Percentiles rank a stretch among this genome's conserved stretches.
phyloP scores from a whole-genome alignment of 30 jellyfish, hydroid and myxozoan species.

The Pelagia noctiluca region DNA sequence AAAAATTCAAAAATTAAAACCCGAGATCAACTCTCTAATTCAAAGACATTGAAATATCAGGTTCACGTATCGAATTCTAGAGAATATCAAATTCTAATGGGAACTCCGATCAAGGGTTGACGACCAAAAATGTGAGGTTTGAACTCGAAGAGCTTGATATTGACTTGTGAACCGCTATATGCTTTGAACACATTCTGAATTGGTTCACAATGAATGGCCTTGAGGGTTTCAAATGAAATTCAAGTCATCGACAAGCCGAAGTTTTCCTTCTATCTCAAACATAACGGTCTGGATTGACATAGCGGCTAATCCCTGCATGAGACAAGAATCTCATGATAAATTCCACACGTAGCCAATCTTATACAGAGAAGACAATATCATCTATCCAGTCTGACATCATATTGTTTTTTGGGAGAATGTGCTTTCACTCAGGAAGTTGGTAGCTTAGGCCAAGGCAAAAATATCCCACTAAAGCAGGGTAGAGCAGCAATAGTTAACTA shows the following conservation, averaged over 20 bases:
- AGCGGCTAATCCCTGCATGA: slow-evolving; percentile 42
- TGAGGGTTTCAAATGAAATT: not conserved
- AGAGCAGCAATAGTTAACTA: too few relatives aligned
- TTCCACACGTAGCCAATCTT: not conserved
- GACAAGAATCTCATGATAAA: slow-evolving; percentile 9
- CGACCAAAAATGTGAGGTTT: not conserved
- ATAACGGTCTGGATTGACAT: slow-evolving; percentile 49
- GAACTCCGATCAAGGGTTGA: not conserved
- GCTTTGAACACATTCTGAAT: not conserved
- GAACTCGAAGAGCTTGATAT: not conserved
- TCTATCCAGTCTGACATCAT: too few relatives aligned
- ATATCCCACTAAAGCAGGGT: too few relatives aligned
- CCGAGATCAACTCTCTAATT: too few relatives aligned
- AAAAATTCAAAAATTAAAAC: too few relatives aligned
- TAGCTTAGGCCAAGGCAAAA: too few relatives aligned
- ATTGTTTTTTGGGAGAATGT: too few relatives aligned
- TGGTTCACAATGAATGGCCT: not conserved
- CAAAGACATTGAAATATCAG: too few relatives aligned
- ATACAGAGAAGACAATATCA: too few relatives aligned
- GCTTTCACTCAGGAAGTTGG: too few relatives aligned
- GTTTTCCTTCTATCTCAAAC: slow-evolving; percentile 42
- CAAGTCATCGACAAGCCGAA: not conserved
- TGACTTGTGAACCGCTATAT: not conserved
- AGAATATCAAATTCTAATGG: too few relatives aligned
- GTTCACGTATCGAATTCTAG: too few relatives aligned